Percentiles rank a stretch among this genome's conserved stretches.
phyloP scores from a whole-genome alignment of 2,797 vertebrate genomes.

The Cirrhinus mrigala region DNA sequence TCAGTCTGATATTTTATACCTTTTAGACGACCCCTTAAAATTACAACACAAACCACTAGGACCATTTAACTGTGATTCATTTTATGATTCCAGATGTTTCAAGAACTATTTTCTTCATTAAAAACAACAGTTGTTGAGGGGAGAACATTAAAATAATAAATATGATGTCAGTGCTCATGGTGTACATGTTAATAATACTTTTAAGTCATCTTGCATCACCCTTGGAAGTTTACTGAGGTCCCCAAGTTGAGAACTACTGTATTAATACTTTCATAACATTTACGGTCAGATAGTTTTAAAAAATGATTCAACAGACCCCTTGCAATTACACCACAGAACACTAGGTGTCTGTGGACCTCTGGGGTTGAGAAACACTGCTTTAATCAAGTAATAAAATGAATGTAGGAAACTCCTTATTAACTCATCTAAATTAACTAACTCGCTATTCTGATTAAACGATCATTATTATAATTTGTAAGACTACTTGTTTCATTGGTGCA shows the following conservation, averaged over 20 bases:
- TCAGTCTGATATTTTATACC: not conserved
- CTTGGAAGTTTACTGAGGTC: not conserved
- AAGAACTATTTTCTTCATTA: not conserved
- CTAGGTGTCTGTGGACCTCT: not conserved
- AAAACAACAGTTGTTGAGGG: not conserved
- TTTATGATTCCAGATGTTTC: not conserved
- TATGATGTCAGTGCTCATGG: not conserved
- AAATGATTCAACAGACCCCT: not conserved
- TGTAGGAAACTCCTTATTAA: not conserved
- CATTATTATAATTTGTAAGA: conserved; percentile 16
- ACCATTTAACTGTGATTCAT: not conserved
- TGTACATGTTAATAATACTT: not conserved
- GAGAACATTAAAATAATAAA: not conserved
- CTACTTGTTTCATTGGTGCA: not conserved
- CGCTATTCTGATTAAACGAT: conserved; percentile 43
- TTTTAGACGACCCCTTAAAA: not conserved
- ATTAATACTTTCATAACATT: not conserved
- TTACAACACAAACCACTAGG: not conserved
- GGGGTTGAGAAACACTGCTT: not conserved
- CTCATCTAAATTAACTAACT: conserved; percentile 22
- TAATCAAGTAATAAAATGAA: not conserved
- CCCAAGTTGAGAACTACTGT: not conserved
- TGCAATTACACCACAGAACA: not conserved
- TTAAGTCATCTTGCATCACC: not conserved
- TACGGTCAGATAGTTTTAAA: not conserved